Evolutionary conservation across 2,113 vertebrate genomes (phyloP).

Genomic region (Octodon degus): DNA sequence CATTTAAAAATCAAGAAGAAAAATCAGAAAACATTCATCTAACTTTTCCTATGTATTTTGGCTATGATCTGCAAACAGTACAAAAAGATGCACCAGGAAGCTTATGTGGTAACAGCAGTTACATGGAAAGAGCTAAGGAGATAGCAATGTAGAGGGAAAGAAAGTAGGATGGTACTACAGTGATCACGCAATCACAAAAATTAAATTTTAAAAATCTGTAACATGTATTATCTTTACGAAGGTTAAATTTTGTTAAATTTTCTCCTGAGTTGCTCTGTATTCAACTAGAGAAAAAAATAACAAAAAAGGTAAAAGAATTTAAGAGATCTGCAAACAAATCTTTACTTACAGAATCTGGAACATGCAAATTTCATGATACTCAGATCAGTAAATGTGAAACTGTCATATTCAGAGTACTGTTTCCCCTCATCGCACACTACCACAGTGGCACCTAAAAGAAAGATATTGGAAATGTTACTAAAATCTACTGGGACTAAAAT

Average conservation of each 20-base stretch:
- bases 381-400: neutral
- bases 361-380: neutral
- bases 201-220: neutral
- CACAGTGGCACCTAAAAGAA: neutral
- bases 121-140: neutral
- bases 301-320: neutral
- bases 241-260: constrained; percentile 15
- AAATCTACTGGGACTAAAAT: neutral
- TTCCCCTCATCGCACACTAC: neutral
- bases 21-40: neutral
- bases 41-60: constrained; percentile 39
- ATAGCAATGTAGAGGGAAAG: neutral
- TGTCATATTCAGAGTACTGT: neutral
- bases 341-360: constrained; percentile 9
- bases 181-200: neutral
- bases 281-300: neutral
- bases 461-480: constrained; percentile 17
- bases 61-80: neutral
- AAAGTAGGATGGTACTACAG: neutral
- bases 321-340: neutral
- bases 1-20: constrained; percentile 48
- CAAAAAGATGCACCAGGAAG: neutral
- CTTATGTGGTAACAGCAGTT: neutral
- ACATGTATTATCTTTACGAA: neutral
- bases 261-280: neutral